A percentile compares a stretch with the other conserved stretches of the same genome.
phyloP scores from a whole-genome alignment of 2,888 invertebrate species.

The Apamea monoglypha region DNA sequence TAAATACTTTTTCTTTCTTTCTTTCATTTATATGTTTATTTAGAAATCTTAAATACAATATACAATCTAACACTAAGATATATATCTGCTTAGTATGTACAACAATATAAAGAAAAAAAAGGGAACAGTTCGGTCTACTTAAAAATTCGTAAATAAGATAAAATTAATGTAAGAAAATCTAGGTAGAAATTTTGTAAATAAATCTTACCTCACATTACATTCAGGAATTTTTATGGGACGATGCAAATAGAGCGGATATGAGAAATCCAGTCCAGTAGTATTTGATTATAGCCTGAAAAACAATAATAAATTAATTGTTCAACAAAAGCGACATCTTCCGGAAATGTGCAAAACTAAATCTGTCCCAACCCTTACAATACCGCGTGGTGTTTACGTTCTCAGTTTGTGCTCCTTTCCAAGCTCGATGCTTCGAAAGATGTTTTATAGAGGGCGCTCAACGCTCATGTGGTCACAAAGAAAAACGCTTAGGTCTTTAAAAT shows the following conservation, averaged over 20 bases:
- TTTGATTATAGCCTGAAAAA: neutral
- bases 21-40: no score
- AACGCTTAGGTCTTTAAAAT: neutral
- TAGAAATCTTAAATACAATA: no score
- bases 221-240: neutral
- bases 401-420: neutral
- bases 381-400: neutral
- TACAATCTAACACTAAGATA: no score
- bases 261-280: neutral
- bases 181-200: neutral
- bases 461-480: neutral
- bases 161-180: neutral
- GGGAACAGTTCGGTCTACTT: no score
- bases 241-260: neutral
- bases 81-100: no score
- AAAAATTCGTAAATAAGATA: neutral
- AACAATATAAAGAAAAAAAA: no score
- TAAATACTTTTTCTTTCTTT: no score
- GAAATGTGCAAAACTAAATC: constrained; percentile 26
- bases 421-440: neutral
- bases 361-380: constrained; percentile 11
- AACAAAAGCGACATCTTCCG: constrained; percentile 40
- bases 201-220: neutral
- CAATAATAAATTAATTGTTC: neutral
- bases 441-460: constrained; percentile 45